Evolutionary conservation across 2,113 vertebrate genomes (phyloP).

Genomic region (Microcebus griseorufus): DNA sequence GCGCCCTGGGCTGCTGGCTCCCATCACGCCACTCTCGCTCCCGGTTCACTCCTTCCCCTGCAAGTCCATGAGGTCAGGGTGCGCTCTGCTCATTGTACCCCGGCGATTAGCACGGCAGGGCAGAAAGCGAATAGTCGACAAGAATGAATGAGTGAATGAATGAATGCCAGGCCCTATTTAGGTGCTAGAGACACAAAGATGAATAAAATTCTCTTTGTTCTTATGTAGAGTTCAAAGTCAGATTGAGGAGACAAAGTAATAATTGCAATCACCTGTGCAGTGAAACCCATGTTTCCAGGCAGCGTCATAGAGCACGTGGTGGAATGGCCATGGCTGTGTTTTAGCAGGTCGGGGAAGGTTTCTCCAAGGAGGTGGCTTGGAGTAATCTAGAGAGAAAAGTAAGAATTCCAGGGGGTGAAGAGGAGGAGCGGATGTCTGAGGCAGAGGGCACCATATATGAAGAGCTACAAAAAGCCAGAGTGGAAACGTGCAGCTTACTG

Average conservation of each 20-base stretch:
- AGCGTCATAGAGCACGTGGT: rapidly evolving
- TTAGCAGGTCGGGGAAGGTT: not conserved
- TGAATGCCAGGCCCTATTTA: not conserved
- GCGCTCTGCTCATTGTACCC: too few species aligned
- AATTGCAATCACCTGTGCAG: not conserved
- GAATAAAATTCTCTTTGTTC: not conserved
- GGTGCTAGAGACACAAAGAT: not conserved
- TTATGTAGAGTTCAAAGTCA: not conserved
- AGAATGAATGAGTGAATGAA: not conserved
- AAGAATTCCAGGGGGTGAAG: not conserved
- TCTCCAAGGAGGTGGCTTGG: not conserved
- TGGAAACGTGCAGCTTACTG: not conserved
- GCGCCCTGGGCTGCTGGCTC: not conserved
- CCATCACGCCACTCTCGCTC: not conserved
- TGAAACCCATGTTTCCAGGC: not conserved
- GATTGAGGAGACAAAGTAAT: not conserved
- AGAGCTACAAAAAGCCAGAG: not conserved
- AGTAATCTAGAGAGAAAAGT: not conserved
- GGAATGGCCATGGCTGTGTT: not conserved
- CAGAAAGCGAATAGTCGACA: not conserved
- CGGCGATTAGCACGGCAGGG: not conserved
- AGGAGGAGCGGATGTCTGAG: not conserved
- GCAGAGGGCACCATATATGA: rapidly evolving
- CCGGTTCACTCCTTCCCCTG: not conserved
- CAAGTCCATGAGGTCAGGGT: not conserved